phyloP scores from a whole-genome alignment of 92 coral and sea anemone genomes.

The Siderastrea siderea region DNA sequence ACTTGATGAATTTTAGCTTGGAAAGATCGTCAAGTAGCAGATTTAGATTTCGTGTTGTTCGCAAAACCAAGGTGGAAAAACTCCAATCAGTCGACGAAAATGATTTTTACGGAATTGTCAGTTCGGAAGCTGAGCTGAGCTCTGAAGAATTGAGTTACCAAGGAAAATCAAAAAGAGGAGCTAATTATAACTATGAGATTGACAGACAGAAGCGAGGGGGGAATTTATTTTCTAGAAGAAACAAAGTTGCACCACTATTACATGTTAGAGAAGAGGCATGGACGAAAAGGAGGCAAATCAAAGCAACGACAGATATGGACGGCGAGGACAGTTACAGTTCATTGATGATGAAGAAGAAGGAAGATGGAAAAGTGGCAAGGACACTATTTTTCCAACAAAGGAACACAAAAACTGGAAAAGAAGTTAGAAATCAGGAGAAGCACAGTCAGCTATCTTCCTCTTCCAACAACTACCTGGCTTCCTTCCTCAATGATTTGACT shows the following conservation, averaged over 20 bases:
- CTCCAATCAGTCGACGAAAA: neutral
- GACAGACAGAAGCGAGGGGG: neutral
- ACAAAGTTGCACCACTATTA: neutral
- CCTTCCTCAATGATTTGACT: neutral
- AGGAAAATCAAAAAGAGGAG: neutral
- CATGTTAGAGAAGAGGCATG: neutral
- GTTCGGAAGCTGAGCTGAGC: neutral
- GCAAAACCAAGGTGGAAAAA: neutral
- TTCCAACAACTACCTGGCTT: neutral
- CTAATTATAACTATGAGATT: neutral
- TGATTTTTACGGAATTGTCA: neutral
- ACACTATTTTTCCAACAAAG: neutral
- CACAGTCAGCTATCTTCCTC: neutral
- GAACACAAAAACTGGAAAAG: neutral
- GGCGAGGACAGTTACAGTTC: too few relatives aligned
- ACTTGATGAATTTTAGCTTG: slow-evolving; percentile 2
- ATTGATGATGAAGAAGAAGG: neutral
- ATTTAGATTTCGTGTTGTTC: slow-evolving; percentile 4
- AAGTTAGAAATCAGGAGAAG: neutral
- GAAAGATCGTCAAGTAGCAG: neutral
- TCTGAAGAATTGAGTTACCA: neutral
- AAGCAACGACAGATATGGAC: neutral
- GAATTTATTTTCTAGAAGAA: neutral
- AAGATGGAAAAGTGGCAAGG: neutral
- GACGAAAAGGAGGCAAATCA: neutral